Conservation (phyloP, 1,140 invertebrate species). For the Tachypleus tridentatus region DNA sequence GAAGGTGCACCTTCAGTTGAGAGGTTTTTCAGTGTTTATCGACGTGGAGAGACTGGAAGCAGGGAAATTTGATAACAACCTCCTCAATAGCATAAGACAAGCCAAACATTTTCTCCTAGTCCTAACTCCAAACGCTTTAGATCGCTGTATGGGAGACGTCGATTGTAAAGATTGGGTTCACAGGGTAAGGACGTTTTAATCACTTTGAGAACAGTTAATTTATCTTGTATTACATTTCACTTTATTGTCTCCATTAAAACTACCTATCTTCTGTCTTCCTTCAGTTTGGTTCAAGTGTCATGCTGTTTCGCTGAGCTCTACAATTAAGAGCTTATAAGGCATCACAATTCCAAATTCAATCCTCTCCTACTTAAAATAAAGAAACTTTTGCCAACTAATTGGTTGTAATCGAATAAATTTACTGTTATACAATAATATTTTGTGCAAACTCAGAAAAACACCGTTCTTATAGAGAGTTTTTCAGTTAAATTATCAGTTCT, state of each 20-base stretch:
- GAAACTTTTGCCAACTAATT: no score
- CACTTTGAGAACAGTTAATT: background rate
- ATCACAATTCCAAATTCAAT: background rate
- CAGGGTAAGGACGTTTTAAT: constrained; percentile 51
- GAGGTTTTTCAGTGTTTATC: constrained; percentile 90
- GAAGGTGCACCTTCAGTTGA: constrained; percentile 82
- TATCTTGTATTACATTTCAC: constrained; percentile 1
- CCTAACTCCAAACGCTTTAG: constrained; percentile 84
- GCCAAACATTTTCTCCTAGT: constrained; percentile 95
- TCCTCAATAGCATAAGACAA: constrained; percentile 90
- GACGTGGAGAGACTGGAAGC: constrained; percentile 90
- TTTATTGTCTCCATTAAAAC: background rate
- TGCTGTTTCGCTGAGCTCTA: background rate
- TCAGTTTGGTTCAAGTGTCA: background rate
- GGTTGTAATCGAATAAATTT: no score
- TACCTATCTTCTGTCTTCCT: background rate
- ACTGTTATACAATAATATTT: no score
- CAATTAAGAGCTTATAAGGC: background rate
- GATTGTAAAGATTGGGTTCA: constrained; percentile 99
- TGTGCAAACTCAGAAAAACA: no score
- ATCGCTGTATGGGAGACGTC: constrained; percentile 79
- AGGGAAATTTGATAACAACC: constrained; percentile 96
- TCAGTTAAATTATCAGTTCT: no score
- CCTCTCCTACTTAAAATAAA: no score
- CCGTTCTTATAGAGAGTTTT: no score